These are phyloP conservation scores for Drosophila paulistorum DNA, from an alignment of 1,140 invertebrate genomes.

Conservation along the genomic window DNA sequence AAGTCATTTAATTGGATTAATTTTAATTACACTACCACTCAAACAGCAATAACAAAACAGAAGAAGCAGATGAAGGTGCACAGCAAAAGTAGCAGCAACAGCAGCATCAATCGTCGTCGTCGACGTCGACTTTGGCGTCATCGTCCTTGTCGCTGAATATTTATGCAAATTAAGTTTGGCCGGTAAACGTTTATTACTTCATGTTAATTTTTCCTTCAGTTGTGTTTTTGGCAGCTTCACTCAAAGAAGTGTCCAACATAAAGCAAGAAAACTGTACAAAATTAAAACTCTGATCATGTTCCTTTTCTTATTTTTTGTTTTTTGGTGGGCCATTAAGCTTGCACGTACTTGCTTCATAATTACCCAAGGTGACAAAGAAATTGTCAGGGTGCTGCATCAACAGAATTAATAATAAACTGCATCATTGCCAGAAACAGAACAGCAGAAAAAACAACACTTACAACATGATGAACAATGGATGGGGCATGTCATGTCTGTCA, in stretches of 20 bases:
- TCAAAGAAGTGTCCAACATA: background rate
- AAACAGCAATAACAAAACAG: slow-evolving; percentile 22
- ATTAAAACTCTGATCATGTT: slow-evolving; percentile 48
- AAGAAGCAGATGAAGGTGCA: background rate
- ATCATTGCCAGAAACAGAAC: slow-evolving; percentile 23
- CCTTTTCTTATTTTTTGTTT: slow-evolving; percentile 16
- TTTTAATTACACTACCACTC: slow-evolving; percentile 69
- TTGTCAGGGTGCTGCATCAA: slow-evolving; percentile 25
- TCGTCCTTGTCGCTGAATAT: slow-evolving; percentile 38
- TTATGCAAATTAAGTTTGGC: slow-evolving; percentile 57
- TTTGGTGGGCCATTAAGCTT: slow-evolving; percentile 45
- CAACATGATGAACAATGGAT: slow-evolving; percentile 33
- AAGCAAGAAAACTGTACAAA: slow-evolving; percentile 32
- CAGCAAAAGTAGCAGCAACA: slow-evolving; percentile 25
- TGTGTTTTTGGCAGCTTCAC: slow-evolving; percentile 39
- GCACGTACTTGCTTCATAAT: slow-evolving; percentile 54
- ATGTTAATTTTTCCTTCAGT: slow-evolving; percentile 34
- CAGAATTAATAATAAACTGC: slow-evolving; percentile 69
- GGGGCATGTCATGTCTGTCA: slow-evolving; percentile 52
- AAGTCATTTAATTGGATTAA: slow-evolving; percentile 71
- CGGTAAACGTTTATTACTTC: slow-evolving; percentile 59
- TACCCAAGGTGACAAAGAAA: slow-evolving; percentile 34
- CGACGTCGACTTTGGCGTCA: background rate
- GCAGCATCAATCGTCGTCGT: slow-evolving; percentile 5
- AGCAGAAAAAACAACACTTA: slow-evolving; percentile 33